These are phyloP conservation scores for Mesitornis unicolor DNA, from an alignment of 2,113 vertebrate species.

Conservation along the genomic window DNA sequence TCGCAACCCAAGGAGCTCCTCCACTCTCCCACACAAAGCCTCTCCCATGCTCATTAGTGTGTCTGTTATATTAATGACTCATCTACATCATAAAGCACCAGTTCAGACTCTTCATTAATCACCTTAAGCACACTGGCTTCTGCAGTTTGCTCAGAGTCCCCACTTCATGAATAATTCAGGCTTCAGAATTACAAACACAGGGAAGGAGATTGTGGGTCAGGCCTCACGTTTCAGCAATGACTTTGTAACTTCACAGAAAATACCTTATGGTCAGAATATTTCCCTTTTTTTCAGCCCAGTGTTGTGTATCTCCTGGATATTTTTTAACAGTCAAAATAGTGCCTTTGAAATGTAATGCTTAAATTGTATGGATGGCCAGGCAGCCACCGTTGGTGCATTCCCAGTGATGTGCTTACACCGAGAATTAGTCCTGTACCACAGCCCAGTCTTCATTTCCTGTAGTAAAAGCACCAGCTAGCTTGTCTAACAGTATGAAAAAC, in stretches of 20 bases:
- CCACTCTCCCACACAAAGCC: not conserved
- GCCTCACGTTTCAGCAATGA: not conserved
- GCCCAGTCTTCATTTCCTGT: not conserved
- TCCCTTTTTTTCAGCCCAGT: not conserved
- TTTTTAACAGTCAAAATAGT: not conserved
- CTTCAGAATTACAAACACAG: not conserved
- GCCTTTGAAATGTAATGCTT: not conserved
- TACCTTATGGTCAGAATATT: accelerated
- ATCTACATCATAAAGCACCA: not conserved
- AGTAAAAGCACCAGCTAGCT: not conserved
- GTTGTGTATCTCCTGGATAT: not conserved
- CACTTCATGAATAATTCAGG: not conserved
- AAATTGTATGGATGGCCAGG: not conserved
- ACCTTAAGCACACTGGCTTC: not conserved
- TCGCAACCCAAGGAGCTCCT: not conserved
- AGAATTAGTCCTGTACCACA: not conserved
- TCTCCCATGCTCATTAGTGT: not conserved
- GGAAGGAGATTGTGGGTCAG: not conserved
- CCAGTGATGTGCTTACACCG: not conserved
- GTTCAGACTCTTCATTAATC: not conserved
- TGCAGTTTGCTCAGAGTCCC: not conserved
- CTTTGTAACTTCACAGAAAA: not conserved
- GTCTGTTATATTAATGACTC: not conserved
- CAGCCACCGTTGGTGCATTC: not conserved
- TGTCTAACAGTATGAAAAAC: not conserved